Base-by-base conservation (phyloP, 1,140 invertebrate genomes). In the Macrotrachela quadricornifera region DNA sequence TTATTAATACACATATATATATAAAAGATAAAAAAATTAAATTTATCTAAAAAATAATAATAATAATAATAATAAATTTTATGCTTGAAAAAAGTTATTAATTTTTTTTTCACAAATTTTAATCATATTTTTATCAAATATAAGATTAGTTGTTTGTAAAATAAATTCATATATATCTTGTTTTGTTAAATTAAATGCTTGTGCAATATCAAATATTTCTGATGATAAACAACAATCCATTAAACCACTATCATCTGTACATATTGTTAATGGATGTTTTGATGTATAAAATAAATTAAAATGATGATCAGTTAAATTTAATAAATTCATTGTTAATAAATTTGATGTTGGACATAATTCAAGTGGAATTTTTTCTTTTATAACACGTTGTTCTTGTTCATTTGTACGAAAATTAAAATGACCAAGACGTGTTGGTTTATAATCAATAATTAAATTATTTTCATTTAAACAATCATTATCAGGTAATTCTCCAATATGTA, bases 291-390 rank as follows among this genome's bases (percentile, higher is more conserved):
- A 53, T 16, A 40, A 16, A 53, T 38, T 38, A 46, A 53, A 53
- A 6, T 43, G 51, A 48, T 53, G 51, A n/a, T 47, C n/a, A 16
- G 46, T 44, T 30, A 53, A 46, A 21, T 12, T 6, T 1, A 39
- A 18, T 21, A 53, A 43, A 16, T 44, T 46, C 43, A 46, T 53
- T 18, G 51, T 53, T 6, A 48, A 16, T 30, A 53, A 53, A 53
- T 53, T 53, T 16, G 51, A 53, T 15, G 51, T 53, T 30, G 51
- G 51, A 46, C 51, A 53, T 30, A 53, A 46, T 42, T 53, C 51
- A 6, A 53, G 39, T 3, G 51, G 51, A 39, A 53, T 53, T 14
- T 43, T 44, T 42, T 53, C 46, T 48, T 39, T 15, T 12, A 46
- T 39, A 21, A 53, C 21, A 53, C 46, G 46, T 11, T 46, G 15